Evolutionary conservation across 2,113 vertebrate genomes (phyloP).

Genomic region (Xenus cinereus): DNA sequence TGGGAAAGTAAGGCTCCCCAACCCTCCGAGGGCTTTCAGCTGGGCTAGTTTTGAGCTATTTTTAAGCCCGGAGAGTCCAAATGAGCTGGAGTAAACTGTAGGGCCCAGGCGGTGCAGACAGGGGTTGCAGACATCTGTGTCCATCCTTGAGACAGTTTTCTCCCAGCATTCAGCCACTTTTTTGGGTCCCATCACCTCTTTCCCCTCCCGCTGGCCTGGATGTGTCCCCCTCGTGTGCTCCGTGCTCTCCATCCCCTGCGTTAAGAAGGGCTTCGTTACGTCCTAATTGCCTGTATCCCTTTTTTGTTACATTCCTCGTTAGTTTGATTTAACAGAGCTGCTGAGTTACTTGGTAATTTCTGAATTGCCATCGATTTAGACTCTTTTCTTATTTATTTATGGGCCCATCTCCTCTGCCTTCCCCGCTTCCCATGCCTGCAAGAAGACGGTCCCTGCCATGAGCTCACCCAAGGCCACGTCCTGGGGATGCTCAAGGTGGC

Average conservation of each 20-base stretch:
- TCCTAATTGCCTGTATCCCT: not conserved
- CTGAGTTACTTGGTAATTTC: not conserved
- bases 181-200: not conserved
- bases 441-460: rapidly evolving
- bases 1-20: rapidly evolving
- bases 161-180: not conserved
- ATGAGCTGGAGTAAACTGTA: not conserved
- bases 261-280: not conserved
- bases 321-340: conserved; percentile 31
- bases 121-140: not conserved
- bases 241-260: rapidly evolving
- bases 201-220: not conserved
- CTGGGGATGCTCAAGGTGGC: not conserved
- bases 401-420: not conserved
- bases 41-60: not conserved
- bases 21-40: not conserved
- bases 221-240: rapidly evolving
- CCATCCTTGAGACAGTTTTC: not conserved
- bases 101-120: too few species aligned
- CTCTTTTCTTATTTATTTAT: conserved; percentile 13
- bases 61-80: not conserved
- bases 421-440: not conserved
- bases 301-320: not conserved
- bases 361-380: not conserved
- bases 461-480: not conserved